Percentiles rank a stretch among this genome's conserved stretches.
These are phyloP conservation scores for Lepidurus couesii DNA, from an alignment of 1,140 invertebrate genomes.

Conservation along the genomic window DNA sequence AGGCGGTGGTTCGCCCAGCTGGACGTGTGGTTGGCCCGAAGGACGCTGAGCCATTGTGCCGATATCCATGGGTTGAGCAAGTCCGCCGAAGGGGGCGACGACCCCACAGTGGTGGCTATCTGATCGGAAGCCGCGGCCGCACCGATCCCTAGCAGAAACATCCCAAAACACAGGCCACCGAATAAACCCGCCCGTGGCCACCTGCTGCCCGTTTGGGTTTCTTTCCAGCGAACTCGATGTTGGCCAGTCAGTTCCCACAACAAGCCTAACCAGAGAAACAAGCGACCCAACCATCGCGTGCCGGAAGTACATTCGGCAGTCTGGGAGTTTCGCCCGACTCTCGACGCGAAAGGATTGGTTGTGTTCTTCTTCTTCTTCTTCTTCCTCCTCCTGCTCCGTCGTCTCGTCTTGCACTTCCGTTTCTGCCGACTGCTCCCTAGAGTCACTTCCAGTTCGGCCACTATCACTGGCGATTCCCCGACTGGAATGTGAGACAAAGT, in stretches of 20 bases:
- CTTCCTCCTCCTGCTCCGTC: constrained; percentile 3
- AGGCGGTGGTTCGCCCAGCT: background rate
- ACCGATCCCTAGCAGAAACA: background rate
- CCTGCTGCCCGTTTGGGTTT: background rate
- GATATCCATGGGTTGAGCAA: constrained; percentile 21
- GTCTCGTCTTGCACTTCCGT: background rate
- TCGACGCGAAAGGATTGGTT: too few species aligned
- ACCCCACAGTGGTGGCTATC: too few species aligned
- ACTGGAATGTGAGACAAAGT: constrained; percentile 19
- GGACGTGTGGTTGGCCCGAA: constrained; percentile 8
- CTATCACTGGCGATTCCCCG: background rate
- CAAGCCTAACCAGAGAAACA: constrained; percentile 2
- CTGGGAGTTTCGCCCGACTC: background rate
- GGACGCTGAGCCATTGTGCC: background rate
- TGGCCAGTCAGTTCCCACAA: background rate
- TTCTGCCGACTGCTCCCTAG: background rate
- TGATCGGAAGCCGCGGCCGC: background rate
- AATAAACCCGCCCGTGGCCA: background rate
- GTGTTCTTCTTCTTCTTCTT: background rate
- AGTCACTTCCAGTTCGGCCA: background rate
- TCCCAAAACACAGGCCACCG: background rate
- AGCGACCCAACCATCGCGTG: background rate
- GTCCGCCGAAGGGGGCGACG: background rate
- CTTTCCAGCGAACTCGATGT: constrained; percentile 11
- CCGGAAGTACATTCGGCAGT: background rate